Evolutionary conservation across 2,888 invertebrate species (phyloP).

Genomic region (Furcula furcula): DNA sequence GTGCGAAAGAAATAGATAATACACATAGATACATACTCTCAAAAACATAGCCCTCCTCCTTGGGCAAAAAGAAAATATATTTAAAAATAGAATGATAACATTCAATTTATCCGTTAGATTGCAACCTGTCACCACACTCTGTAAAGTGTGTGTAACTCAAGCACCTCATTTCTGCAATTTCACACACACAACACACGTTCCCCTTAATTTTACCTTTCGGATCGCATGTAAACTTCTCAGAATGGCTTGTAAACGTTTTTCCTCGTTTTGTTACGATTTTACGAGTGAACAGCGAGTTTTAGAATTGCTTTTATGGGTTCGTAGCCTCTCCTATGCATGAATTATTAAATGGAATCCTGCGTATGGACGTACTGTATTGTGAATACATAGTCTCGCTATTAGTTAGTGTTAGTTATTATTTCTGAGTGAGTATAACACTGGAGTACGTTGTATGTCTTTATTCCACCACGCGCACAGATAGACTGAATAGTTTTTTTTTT

Average conservation of each 20-base stretch:
- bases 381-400: too few species aligned
- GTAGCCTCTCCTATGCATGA: conserved; percentile 52
- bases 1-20: too few species aligned
- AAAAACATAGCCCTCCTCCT: too few species aligned
- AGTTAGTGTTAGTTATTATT: too few species aligned
- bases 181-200: conserved; percentile 23
- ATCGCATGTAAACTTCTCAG: conserved; percentile 34
- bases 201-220: conserved; percentile 33
- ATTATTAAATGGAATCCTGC: conserved; percentile 60
- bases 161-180: conserved; percentile 24
- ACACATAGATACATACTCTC: too few species aligned
- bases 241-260: conserved; percentile 62
- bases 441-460: too few species aligned
- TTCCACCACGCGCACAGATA: too few species aligned
- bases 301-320: conserved; percentile 63
- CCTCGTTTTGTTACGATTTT: conserved; percentile 60
- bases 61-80: too few species aligned
- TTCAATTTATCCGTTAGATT: too few species aligned
- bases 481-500: too few species aligned
- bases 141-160: conserved; percentile 9
- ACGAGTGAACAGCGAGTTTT: conserved; percentile 60
- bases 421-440: too few species aligned
- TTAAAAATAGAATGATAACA: too few species aligned
- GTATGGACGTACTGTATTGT: conserved; percentile 15
- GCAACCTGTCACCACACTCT: conserved; percentile 1